Evolutionary conservation across 2,797 vertebrate genomes (phyloP), one percentile per base, ranked within the genome.

Genomic region (Rhinichthys osculus): DNA sequence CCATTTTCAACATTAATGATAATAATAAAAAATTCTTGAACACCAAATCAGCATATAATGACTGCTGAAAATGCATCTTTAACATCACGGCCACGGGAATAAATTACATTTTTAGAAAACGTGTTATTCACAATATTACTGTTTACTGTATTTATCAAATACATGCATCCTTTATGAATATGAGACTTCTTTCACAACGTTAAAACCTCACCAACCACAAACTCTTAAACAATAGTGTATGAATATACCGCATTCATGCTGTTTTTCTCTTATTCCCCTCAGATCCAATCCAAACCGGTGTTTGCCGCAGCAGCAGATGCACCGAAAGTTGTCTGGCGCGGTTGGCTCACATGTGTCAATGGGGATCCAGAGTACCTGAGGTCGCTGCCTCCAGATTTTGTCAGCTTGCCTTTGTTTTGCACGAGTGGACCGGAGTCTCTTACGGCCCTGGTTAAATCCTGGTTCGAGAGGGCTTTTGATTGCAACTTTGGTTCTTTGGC

Each of bases 401-500:
- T 94, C 85, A 97, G 96, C 66, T 91, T 99, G 59, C 98, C 98
- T 1, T 91, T 99, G 13, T 97, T 99, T 86, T 95, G 97, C 85
- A 92, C 91, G 84, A 94, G 92, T 0, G 98, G 98, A 5, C 27
- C 96, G 0, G 96, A 97, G 66, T 70, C 66, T 17, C 94, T 98
- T 83, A 96, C 95, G 0, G 9, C 92, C 11, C 13, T 96, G 44
- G 95, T 99, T 4, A 95, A 96, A 38, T 94, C 92, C 10, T 99
- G 98, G 98, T 96, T 99, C 90, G 94, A 96, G 91, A 94, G 91
- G 87, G 96, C 92, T 16, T 99, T 99, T 6, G 98, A 99, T 93
- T 99, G 98, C 91, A 94, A 82, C 89, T 97, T 99, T 38, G 94
- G 96, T 77, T 90, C 92, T 0, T 92, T 99, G 90, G 89, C 94